Percentiles rank a stretch among this genome's conserved stretches.
Evolutionary conservation across 2,888 invertebrate genomes (phyloP).

Genomic region (Cheilosia vulpina): DNA sequence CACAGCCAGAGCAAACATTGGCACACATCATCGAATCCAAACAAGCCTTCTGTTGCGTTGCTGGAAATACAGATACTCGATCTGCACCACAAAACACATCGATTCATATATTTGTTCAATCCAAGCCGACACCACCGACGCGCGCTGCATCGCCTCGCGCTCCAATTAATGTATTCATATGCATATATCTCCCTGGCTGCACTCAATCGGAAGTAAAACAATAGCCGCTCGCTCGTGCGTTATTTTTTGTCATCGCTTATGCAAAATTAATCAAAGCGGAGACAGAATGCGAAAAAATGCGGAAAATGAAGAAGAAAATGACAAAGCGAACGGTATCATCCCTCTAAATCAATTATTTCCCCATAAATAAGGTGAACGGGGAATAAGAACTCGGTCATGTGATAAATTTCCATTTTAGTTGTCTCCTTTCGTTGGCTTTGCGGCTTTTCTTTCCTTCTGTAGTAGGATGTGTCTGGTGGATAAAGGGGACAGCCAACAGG

Average conservation of each 20-base stretch:
- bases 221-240: background rate
- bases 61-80: constrained; percentile 22
- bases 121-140: background rate
- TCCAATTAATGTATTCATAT: constrained; percentile 52
- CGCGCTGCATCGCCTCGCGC: constrained; percentile 9
- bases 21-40: constrained; percentile 35
- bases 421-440: constrained; percentile 30
- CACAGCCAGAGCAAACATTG: constrained; percentile 20
- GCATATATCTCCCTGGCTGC: constrained; percentile 24
- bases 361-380: constrained; percentile 53
- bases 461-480: background rate
- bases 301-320: constrained; percentile 6
- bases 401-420: constrained; percentile 63
- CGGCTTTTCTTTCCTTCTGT: constrained; percentile 18
- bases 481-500: background rate
- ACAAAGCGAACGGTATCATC: constrained; percentile 10
- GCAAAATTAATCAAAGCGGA: constrained; percentile 53
- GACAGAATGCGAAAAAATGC: background rate
- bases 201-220: constrained; percentile 54
- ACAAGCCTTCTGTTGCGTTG: constrained; percentile 11
- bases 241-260: constrained; percentile 19
- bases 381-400: constrained; percentile 51
- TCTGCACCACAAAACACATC: constrained; percentile 7
- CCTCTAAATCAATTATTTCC: constrained; percentile 55
- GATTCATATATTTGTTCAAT: constrained; percentile 10